Base-by-base conservation (phyloP, 2,797 vertebrate species). In the Rhinoraja longicauda region DNA sequence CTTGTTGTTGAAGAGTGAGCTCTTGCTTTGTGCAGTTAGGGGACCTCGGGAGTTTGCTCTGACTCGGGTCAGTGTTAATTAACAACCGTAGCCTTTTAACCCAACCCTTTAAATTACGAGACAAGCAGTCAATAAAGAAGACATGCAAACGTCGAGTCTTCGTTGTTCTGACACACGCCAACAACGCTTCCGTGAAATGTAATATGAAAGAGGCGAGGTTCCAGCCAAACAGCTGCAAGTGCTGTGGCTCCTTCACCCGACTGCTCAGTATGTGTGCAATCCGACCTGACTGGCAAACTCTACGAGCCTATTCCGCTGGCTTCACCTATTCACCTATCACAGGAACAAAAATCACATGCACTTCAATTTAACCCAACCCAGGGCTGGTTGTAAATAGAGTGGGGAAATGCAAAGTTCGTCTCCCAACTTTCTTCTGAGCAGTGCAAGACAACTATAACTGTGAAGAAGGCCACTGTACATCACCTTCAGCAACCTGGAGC, bases 21-120 rank as follows among this genome's bases (percentile, higher is more conserved):
- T 26, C 67, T 72, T 39, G 67, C 10, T 91, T 73, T 45, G 29
- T 45, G 36, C 39, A 15, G 36, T 91, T 26, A 12, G 36, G 90
- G 70, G n/a, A 92, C 21, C 88, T n/a, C 36, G 8, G 7, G 67
- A n/a, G 70, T 57, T 17, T 75, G 70, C 13, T 92, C 12, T 92
- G 39, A 26, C 72, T 75, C 70, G 45, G 90, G 24, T n/a, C 81
- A 15, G 26, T 73, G 24, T 53, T 75, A 75, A 92, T 29, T 75
- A 75, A 4, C 70, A 92, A 53, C 70, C 26, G 67, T 29, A 53
- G 59, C 67, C 77, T 72, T 73, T 82, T 4, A 91, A 70, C 88
- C 45, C 75, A 24, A 1, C 32, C 59, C 77, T 93, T 59, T 93
- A 90, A 92, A 93, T 79, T 93, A 90, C 62, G 81, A 67, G 88